Conservation (phyloP, 2,888 invertebrate species). For the Drosophila acutilabella region DNA sequence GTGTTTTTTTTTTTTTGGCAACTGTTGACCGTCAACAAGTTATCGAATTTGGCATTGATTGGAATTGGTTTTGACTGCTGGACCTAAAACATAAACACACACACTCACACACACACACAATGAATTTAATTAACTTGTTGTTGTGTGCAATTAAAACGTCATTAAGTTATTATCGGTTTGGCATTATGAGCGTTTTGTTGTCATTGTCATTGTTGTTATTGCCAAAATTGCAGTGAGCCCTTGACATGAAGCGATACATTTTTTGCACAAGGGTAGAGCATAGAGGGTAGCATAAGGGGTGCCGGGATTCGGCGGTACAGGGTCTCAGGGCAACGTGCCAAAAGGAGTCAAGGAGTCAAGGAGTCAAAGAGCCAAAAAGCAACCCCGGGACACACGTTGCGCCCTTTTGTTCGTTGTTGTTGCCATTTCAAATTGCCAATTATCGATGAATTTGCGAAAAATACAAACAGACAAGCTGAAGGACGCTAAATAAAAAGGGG, state of each 20-base stretch:
- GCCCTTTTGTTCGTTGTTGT: constrained; percentile 60
- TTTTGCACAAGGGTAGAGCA: constrained; percentile 18
- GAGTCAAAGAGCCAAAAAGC: constrained; percentile 66
- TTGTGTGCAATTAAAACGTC: constrained; percentile 78
- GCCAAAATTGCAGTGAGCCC: constrained; percentile 68
- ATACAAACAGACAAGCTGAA: constrained; percentile 65
- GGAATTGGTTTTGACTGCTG: constrained; percentile 73
- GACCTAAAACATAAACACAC: constrained; percentile 34
- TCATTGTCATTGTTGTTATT: constrained; percentile 26
- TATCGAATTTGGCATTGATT: constrained; percentile 66
- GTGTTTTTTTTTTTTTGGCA: constrained; percentile 34
- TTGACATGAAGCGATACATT: constrained; percentile 60
- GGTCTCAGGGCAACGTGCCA: constrained; percentile 47
- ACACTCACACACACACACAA: constrained; percentile 39
- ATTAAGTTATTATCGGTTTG: constrained; percentile 74
- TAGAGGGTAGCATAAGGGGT: background rate
- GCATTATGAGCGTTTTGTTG: constrained; percentile 67
- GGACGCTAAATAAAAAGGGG: constrained; percentile 34
- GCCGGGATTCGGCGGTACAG: background rate
- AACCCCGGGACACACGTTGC: constrained; percentile 55
- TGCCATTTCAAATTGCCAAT: constrained; percentile 80
- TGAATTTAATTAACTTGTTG: constrained; percentile 78
- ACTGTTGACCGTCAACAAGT: constrained; percentile 59
- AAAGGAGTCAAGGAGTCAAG: constrained; percentile 35
- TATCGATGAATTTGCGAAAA: constrained; percentile 82